A percentile compares a stretch with the other conserved stretches of the same genome.
Conservation (phyloP, 1,140 invertebrate genomes). For the Drosophila auraria region DNA sequence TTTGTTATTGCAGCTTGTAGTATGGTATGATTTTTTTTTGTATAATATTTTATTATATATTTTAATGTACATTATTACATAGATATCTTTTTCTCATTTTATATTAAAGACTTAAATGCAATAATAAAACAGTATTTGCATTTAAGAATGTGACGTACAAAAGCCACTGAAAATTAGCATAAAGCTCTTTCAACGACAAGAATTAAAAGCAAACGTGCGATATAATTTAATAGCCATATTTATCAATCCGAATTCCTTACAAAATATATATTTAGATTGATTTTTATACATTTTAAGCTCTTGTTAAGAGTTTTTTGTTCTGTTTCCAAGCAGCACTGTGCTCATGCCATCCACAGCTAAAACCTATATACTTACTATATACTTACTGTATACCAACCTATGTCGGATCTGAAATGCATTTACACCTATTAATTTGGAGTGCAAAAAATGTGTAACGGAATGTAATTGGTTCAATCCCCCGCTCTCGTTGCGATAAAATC, state of each 20-base stretch:
- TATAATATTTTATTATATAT: no score
- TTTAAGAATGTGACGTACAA: not conserved
- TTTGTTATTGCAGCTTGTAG: no score
- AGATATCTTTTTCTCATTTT: no score
- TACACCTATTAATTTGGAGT: slow-evolving; percentile 24
- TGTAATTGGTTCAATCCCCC: slow-evolving; percentile 32
- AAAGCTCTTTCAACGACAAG: not conserved
- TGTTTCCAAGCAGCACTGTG: not conserved
- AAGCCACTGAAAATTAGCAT: not conserved
- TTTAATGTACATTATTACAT: no score
- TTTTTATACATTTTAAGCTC: not conserved
- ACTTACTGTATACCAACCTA: not conserved
- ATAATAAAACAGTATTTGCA: not conserved
- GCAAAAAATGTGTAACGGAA: slow-evolving; percentile 55
- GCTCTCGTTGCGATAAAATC: slow-evolving; percentile 10
- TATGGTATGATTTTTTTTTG: no score
- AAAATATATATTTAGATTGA: not conserved
- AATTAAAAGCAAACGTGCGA: not conserved
- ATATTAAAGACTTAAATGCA: not conserved
- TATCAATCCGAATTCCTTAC: not conserved
- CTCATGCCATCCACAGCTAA: not conserved
- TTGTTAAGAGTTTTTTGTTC: not conserved
- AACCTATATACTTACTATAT: slow-evolving; percentile 1
- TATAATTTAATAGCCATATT: not conserved
- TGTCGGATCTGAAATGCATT: slow-evolving; percentile 34